Evolutionary conservation across 2,797 vertebrate genomes (phyloP), one percentile per base, ranked within the genome.

Genomic region (Malacoraja senta): DNA sequence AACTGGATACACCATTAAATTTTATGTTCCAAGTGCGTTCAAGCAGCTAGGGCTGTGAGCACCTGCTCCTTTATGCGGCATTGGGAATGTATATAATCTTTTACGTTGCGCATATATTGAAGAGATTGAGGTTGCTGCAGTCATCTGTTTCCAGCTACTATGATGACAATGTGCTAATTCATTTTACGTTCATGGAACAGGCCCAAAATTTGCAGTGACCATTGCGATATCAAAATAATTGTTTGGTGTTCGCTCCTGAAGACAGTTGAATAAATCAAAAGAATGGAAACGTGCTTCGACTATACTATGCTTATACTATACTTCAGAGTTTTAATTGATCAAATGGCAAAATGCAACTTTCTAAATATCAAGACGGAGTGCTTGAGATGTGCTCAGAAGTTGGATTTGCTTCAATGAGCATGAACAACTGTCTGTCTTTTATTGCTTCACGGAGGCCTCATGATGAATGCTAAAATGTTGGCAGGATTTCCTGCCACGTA

Each of bases 371-470:
- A 32, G 86, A 19, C 86, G 53, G 71, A 86, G 53, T 26, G n/a
- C 32, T 91, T 65, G 68, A 71, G 68, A 74, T 91, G 72, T 74
- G 24, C 71, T 91, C 90, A 44, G 90, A 74, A 74, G 38, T 68
- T 91, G 38, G 90, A 72, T 91, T 91, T 91, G 68, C 68, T 71
- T 91, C 35, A 72, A 10, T 91, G 68, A 91, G 38, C 68, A 91
- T 17, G 68, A 91, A 74, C 90, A 91, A 91, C 74, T 72, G 68
- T 91, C 3, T 91, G 90, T 38, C 26, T 91, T 71, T 91, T 44
- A 72, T 74, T 24, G 32, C 68, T 74, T 72, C 90, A 74, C 68
- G 53, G 71, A 91, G 74, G 12, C 90, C 74, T 68, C 38, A 65
- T 9, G 9, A 44, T 74, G 90, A 74, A 74, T 91, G 68, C 71